Evolutionary conservation across 2,797 vertebrate species (phyloP), one percentile per base, ranked within the genome.

Genomic region (Enteromius trimaculatus): DNA sequence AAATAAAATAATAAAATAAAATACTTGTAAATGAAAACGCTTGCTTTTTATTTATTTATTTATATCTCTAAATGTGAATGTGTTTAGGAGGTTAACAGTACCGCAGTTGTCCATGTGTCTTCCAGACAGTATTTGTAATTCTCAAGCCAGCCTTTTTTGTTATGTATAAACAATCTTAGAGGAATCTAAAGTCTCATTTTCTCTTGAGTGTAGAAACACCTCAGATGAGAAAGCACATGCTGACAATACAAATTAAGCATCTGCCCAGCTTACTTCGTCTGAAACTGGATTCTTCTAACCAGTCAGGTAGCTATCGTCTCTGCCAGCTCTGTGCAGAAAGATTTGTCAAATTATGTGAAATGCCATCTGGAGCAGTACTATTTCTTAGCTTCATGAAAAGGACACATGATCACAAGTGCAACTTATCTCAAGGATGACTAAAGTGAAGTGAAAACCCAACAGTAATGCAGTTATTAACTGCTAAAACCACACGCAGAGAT

Each of bases 301-400:
- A 75, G 44, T 16, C 71, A 66, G 60, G 44, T 29, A 66, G 42
- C 26, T 34, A 64, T 39, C 42, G 13, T 81, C 42, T 74, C 44
- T 82, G 3, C 3, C 21, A 53, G 44, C 60, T 47, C 21, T 39
- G 4, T 4, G 1, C 14, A 75, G 44, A 81, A 64, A 39, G 8
- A 81, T 66, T 16, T 6, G 7, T 19, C 37, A n/a, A 74, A 51
- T 81, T 76, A 76, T 53, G n/a, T 75, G 31, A 75, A 82, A 75
- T 75, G 60, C 71, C 80, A 82, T 31, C 60, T 82, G 71, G 80
- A 66, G 60, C 60, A 53, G 21, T 47, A 65, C 37, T 53, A 53
- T 75, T 75, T 82, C 64, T 44, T 21, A 42, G 69, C 34, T 0
- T 8, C n/a, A n/a, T 53, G 26, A 21, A 29, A 72, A 55, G 44